Evolutionary conservation across 2,888 invertebrate genomes (phyloP).

Genomic region (Parnassius glacialis): DNA sequence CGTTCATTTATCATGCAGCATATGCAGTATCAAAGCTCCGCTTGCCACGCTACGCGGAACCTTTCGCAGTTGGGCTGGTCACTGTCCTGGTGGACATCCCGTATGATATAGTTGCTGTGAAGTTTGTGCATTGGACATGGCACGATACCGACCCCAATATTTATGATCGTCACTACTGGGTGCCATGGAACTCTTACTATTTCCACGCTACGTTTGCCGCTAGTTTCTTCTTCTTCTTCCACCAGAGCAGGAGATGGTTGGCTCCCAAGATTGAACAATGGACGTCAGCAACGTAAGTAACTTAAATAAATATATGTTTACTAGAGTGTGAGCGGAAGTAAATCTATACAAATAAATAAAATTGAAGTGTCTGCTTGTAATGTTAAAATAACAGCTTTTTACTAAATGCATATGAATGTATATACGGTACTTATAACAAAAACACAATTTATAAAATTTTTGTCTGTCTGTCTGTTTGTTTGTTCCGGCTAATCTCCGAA

Average conservation of each 20-base stretch:
- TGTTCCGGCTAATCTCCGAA: too few relatives aligned
- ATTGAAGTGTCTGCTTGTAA: too few relatives aligned
- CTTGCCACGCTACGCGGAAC: conserved; percentile 80
- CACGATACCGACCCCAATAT: conserved; percentile 88
- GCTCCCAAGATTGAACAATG: conserved; percentile 79
- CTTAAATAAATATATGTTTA: too few relatives aligned
- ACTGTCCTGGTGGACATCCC: conserved; percentile 88
- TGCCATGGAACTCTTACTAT: conserved; percentile 92
- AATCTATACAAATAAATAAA: too few relatives aligned
- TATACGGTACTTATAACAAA: too few relatives aligned
- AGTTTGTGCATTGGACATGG: conserved; percentile 92
- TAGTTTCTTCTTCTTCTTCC: conserved; percentile 86
- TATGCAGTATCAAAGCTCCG: conserved; percentile 79
- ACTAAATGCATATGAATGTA: too few relatives aligned
- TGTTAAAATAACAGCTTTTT: too few relatives aligned
- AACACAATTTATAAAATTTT: too few relatives aligned
- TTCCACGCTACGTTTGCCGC: conserved; percentile 89
- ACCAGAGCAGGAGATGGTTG: conserved; percentile 77
- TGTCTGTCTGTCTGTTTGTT: too few relatives aligned
- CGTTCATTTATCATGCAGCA: conserved; percentile 82
- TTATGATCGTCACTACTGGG: conserved; percentile 88
- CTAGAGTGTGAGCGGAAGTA: too few relatives aligned
- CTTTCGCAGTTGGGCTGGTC: conserved; percentile 85
- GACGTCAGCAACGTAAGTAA: conserved; percentile 74
- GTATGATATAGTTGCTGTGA: conserved; percentile 89